Conservation (phyloP, 2,797 vertebrate species). For the Lagorchestes hirsutus region DNA sequence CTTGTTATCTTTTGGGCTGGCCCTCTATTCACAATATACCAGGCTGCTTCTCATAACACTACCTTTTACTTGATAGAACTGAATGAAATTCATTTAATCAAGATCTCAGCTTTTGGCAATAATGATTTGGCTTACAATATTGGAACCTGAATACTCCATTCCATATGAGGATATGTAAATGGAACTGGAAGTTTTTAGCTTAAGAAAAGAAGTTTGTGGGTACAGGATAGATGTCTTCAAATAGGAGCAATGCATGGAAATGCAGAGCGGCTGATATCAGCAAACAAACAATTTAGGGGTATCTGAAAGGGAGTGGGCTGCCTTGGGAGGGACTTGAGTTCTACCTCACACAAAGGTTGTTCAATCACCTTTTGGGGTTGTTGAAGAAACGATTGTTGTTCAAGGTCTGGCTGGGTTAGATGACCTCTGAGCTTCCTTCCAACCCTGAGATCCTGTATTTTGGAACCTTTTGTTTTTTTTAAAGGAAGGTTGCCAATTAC, state of each 20-base stretch:
- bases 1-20: not conserved
- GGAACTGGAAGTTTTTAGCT: not conserved
- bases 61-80: not conserved
- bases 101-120: constrained; percentile 21
- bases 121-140: constrained; percentile 4
- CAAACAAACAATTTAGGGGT: not conserved
- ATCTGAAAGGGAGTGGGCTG: not conserved
- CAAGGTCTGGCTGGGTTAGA: not conserved
- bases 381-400: not conserved
- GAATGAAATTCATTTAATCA: not conserved
- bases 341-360: not conserved
- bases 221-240: not conserved
- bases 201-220: not conserved
- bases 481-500: not conserved
- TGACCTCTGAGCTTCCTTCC: not conserved
- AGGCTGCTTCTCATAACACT: not conserved
- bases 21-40: not conserved
- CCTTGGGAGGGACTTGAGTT: not conserved
- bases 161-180: not conserved
- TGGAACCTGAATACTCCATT: not conserved
- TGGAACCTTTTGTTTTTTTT: not conserved
- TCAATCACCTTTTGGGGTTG: not conserved
- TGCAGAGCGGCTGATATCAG: not conserved
- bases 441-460: constrained; percentile 31
- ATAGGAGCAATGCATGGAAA: not conserved